Evolutionary conservation across 2,113 vertebrate species (phyloP).

Genomic region (Neogale vison): DNA sequence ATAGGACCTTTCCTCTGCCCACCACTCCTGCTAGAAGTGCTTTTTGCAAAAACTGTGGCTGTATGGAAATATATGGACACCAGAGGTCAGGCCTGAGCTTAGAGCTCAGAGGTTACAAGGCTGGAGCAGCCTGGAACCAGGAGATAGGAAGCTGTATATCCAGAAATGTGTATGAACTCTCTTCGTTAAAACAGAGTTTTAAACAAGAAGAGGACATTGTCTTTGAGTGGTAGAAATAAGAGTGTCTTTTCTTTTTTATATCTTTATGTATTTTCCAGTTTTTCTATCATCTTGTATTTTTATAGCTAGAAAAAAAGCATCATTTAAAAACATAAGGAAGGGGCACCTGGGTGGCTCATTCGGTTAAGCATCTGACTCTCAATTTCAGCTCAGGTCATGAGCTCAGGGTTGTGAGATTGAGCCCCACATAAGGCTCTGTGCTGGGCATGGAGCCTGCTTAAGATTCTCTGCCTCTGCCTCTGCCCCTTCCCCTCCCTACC

Average conservation of each 20-base stretch:
- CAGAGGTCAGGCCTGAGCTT: constrained; percentile 66
- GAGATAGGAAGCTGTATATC: background rate
- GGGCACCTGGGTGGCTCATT: background rate
- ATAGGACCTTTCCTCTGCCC: background rate
- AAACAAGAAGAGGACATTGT: background rate
- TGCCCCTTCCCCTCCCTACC: background rate
- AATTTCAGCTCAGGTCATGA: background rate
- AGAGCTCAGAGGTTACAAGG: background rate
- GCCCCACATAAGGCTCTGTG: background rate
- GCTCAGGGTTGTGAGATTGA: background rate
- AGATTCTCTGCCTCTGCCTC: background rate
- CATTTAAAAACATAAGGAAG: constrained; percentile 34
- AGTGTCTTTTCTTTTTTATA: background rate
- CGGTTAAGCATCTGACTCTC: background rate
- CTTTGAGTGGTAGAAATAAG: constrained; percentile 45
- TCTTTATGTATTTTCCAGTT: constrained; percentile 45
- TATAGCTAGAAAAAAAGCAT: background rate
- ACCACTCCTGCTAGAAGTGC: background rate
- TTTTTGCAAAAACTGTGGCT: constrained; percentile 15
- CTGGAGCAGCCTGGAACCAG: background rate
- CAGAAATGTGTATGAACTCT: background rate
- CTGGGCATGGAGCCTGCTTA: background rate
- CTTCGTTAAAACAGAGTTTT: background rate
- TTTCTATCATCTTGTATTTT: constrained; percentile 36
- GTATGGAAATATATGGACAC: constrained; percentile 39